phyloP scores from a whole-genome alignment of 2,888 invertebrate species.

The Sesia bembeciformis region DNA sequence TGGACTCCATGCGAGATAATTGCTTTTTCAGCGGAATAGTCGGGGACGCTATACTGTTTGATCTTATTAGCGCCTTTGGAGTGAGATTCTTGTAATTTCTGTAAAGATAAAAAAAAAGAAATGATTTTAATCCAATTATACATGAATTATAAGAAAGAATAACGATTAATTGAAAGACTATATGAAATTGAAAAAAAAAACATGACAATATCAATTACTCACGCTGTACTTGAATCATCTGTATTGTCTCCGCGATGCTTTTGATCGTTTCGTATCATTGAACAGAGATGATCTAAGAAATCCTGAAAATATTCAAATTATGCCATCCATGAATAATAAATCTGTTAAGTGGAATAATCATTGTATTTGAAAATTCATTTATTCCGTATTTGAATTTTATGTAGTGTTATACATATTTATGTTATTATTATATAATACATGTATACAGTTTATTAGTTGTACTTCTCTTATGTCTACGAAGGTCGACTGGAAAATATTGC shows the following conservation, averaged over 20 bases:
- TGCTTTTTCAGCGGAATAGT: constrained; percentile 63
- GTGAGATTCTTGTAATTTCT: constrained; percentile 80
- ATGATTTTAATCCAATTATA: neutral
- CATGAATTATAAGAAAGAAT: neutral
- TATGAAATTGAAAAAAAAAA: too few relatives aligned
- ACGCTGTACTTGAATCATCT: constrained; percentile 27
- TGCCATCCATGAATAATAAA: too few relatives aligned
- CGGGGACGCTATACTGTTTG: constrained; percentile 78
- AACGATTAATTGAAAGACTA: too few relatives aligned
- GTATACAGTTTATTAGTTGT: too few relatives aligned
- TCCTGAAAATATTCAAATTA: constrained; percentile 25
- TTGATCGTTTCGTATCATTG: constrained; percentile 50
- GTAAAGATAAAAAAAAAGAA: neutral
- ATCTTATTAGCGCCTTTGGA: constrained; percentile 91
- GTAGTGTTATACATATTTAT: too few relatives aligned
- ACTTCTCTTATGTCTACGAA: too few relatives aligned
- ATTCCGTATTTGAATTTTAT: too few relatives aligned
- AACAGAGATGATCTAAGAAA: constrained; percentile 52
- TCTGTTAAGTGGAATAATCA: too few relatives aligned
- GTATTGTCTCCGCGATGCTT: constrained; percentile 29
- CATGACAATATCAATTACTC: constrained; percentile 2
- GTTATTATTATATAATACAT: too few relatives aligned
- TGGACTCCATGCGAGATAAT: constrained; percentile 6
- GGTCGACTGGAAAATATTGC: too few relatives aligned
- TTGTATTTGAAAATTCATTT: too few relatives aligned